Base-by-base conservation (phyloP, 2,797 vertebrate species). In the Remorina albescens region DNA sequence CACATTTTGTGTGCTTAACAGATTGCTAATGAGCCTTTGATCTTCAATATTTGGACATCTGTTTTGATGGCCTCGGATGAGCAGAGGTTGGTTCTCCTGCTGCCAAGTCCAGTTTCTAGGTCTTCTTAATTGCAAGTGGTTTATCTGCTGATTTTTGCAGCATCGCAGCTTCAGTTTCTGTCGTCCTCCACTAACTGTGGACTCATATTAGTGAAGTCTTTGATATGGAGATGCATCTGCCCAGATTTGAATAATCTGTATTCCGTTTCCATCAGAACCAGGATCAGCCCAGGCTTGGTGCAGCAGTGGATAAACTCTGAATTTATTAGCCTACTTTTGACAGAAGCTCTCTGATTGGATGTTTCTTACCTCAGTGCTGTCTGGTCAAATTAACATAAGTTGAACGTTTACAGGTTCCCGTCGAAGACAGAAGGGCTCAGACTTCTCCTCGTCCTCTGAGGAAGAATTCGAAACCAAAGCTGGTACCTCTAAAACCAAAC, bases 361-460 rank as follows among this genome's bases (percentile, higher is more conserved):
- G 57, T n/a, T 44, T 26, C 1, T 8, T 2, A 7, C 26, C 41
- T 11, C 57, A 42, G 3, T 30, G 44, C 19, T 58, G 4, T 30
- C 25, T 61, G 42, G 12, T 44, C 25, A 44, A 49, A 36, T 26
- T 1, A 16, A 28, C 62, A 6, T 25, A 1, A 25, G 36, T 28
- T 2, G 3, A 23, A 46, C 74, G 0, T 75, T 34, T n/a, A 0
- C 74, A 99, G 97, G 92, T 83, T 92, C 95, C 3, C 95, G 94
- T 67, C 93, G 93, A 82, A 93, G 94, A 88, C 95, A 94, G 71
- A 97, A 96, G 90, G 95, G 95, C 71, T 97, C 97, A 0, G 97
- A 98, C 90, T 96, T 95, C 88, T 97, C 96, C 32, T 99, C 98
- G 23, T 98, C 97, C 66, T 98, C 97, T 4, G 98, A 99, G 81